Evolutionary conservation across 2,888 invertebrate genomes (phyloP).

Genomic region (Agrotis ipsilon): DNA sequence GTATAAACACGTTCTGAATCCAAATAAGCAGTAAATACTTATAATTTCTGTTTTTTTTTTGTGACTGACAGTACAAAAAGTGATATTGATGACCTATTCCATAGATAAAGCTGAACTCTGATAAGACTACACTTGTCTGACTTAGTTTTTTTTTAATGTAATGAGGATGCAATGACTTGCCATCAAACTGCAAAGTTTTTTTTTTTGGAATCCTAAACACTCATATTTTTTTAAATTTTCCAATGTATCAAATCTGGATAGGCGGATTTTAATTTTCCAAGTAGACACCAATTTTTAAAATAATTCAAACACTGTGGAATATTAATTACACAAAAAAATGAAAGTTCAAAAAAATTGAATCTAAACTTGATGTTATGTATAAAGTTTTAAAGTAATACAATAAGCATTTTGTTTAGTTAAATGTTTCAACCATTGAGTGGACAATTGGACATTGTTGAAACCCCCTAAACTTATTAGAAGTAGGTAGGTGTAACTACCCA

Average conservation of each 20-base stretch:
- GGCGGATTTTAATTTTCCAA: neutral
- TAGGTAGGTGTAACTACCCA: neutral
- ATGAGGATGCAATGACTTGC: neutral
- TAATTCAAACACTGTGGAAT: neutral
- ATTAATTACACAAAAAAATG: neutral
- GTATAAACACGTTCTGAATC: neutral
- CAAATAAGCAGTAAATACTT: neutral
- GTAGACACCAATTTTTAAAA: neutral
- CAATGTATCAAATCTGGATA: neutral
- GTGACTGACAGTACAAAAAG: slow-evolving; percentile 9
- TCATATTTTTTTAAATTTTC: neutral
- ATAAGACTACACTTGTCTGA: slow-evolving; percentile 12
- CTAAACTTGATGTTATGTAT: neutral
- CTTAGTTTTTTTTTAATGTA: neutral
- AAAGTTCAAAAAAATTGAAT: neutral
- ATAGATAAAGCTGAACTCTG: slow-evolving; percentile 18
- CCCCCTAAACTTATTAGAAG: slow-evolving; percentile 6
- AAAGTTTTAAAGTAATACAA: neutral
- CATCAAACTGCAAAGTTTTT: too few relatives aligned
- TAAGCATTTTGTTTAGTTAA: neutral
- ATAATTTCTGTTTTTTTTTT: slow-evolving; percentile 5
- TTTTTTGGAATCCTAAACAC: neutral
- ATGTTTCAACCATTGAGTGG: neutral
- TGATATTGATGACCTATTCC: slow-evolving; percentile 24
- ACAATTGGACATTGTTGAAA: slow-evolving; percentile 19